Conservation (phyloP, 2,888 invertebrate genomes). For the Allygus modestus region DNA sequence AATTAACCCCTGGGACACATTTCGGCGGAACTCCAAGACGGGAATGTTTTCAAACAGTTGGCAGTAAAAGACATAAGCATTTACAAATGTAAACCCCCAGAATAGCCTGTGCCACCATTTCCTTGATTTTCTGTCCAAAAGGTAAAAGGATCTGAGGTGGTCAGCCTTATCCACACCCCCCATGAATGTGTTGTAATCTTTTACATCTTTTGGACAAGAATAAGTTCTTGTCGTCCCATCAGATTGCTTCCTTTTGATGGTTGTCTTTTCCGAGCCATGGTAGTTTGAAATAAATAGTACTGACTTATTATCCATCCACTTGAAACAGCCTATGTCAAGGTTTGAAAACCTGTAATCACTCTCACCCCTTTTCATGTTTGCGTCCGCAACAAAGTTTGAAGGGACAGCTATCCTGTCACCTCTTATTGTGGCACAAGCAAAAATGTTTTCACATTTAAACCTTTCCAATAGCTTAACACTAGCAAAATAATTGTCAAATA, state of each 20-base stretch:
- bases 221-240: constrained; percentile 60
- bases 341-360: constrained; percentile 64
- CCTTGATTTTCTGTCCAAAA: constrained; percentile 65
- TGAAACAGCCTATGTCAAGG: constrained; percentile 61
- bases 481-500: constrained; percentile 67
- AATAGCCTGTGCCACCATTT: constrained; percentile 71
- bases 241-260: constrained; percentile 64
- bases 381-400: constrained; percentile 9
- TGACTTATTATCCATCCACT: constrained; percentile 65
- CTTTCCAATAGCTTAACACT: constrained; percentile 62
- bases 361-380: constrained; percentile 67
- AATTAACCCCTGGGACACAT: no score
- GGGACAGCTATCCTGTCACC: constrained; percentile 61
- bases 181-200: constrained; percentile 68
- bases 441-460: constrained; percentile 48
- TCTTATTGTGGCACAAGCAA: constrained; percentile 65
- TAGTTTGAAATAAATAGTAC: constrained; percentile 63
- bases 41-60: no score
- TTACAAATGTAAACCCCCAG: not conserved
- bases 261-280: constrained; percentile 66
- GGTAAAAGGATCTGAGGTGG: constrained; percentile 62
- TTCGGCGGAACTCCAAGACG: no score
- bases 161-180: constrained; percentile 68
- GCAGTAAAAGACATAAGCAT: no score
- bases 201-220: constrained; percentile 66